Evolutionary conservation across 1,140 invertebrate species (phyloP), one percentile per base, ranked within the genome.

Genomic region (Paraescarpia echinospica): DNA sequence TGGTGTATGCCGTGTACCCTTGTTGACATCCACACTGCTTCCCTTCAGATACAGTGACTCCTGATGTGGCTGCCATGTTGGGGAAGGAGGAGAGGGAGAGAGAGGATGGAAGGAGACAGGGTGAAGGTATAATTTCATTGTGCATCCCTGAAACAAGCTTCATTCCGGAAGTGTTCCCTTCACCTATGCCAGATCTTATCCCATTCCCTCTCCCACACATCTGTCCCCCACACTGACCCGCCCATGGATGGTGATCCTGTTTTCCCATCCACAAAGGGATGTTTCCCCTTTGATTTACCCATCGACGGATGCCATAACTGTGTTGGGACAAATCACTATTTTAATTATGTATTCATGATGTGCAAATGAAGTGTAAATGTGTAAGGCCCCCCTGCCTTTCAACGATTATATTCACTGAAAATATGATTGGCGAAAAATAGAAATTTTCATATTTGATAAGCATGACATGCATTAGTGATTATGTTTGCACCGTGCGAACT

Each of bases 331-430:
- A 18, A 77, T 27, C 59, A 27, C 59, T 77, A 77, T 77, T 77
- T 77, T 77, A 77, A 77, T 77, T 27, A 77, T 77, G 59, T 77
- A 77, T 77, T 77, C 59, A 77, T 77, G 59, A 77, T 18, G 22
- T 77, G 59, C 59, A 77, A 77, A 77, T 77, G 22, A 77, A 77
- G 59, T 77, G 59, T 77, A 77, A 77, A 77, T 77, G 59, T 77
- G 59, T 77, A 27, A 31, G 59, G 59, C 8, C 59, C 14, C 59
- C 14, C 41, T n/a, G 14, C 59, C 27, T 77, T 77, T 77, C 59
- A 77, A 77, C 8, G 59, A 77, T 77, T 77, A 77, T 1, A 27
- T 77, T 77, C 59, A 27, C 59, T 77, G 59, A 77, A 77, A 77
- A 77, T 77, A 77, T 77, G 14, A 27, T 77, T 77, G 8, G 59